phyloP scores from a whole-genome alignment of 1,140 invertebrate genomes.

The Drosophila auraria region DNA sequence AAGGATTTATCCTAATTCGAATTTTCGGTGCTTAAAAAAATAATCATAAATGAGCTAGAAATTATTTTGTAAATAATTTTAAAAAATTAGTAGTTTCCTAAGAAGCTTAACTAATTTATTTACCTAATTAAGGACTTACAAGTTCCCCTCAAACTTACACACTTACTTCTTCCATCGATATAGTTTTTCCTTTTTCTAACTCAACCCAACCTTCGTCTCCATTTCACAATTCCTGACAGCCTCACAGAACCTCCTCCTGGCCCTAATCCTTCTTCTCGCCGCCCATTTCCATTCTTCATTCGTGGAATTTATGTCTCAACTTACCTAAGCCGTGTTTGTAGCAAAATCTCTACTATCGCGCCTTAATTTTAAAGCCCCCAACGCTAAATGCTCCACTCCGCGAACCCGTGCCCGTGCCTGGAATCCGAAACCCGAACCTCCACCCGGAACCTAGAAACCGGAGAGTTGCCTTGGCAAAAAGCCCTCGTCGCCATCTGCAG shows the following conservation, averaged over 20 bases:
- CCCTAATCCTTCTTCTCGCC: not conserved
- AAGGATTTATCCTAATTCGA: too few relatives aligned
- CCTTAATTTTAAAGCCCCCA: conserved; percentile 75
- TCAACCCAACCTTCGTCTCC: not conserved
- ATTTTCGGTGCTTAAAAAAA: too few relatives aligned
- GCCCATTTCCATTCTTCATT: conserved; percentile 6
- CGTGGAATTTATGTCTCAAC: conserved; percentile 59
- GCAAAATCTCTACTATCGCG: conserved; percentile 64
- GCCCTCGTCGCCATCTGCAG: conserved; percentile 58
- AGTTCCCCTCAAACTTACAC: too few relatives aligned
- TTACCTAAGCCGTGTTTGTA: conserved; percentile 52
- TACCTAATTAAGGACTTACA: too few relatives aligned
- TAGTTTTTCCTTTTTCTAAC: not conserved
- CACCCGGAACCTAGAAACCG: conserved; percentile 4
- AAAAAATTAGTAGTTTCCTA: too few relatives aligned
- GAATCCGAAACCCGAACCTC: not conserved
- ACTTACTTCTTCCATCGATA: not conserved
- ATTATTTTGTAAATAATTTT: too few relatives aligned
- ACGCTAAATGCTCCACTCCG: conserved; percentile 45
- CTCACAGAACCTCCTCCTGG: not conserved
- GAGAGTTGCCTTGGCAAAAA: conserved; percentile 23
- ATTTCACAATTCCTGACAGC: not conserved
- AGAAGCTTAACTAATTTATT: too few relatives aligned
- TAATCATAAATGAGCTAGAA: too few relatives aligned
- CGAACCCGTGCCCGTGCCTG: not conserved